Percentiles rank a stretch among this genome's conserved stretches.
phyloP scores from a whole-genome alignment of 2,113 vertebrate species.

The Xenus cinereus region DNA sequence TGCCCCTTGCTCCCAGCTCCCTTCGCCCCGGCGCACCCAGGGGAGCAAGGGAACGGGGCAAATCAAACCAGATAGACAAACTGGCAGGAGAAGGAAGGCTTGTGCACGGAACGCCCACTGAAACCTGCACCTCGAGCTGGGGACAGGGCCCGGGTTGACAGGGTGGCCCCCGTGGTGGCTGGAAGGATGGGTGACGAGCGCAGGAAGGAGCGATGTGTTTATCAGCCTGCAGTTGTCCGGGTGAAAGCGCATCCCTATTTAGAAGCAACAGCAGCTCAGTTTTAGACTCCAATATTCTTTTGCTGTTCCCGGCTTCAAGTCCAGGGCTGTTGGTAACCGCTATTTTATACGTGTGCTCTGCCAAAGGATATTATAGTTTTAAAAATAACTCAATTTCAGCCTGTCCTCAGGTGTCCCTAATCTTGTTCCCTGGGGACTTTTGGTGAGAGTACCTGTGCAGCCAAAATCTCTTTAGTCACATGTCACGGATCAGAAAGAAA shows the following conservation, averaged over 20 bases:
- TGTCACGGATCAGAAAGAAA: background rate
- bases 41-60: background rate
- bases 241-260: background rate
- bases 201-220: background rate
- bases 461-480: background rate
- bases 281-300: background rate
- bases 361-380: background rate
- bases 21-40: background rate
- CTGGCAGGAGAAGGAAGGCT: background rate
- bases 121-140: background rate
- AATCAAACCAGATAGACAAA: background rate
- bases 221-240: background rate
- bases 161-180: fast-evolving
- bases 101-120: fast-evolving
- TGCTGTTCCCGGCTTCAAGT: background rate
- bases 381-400: background rate
- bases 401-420: background rate
- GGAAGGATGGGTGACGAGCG: background rate
- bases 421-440: background rate
- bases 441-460: background rate
- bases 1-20: fast-evolving
- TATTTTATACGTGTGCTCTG: background rate
- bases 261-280: background rate
- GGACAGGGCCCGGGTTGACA: background rate
- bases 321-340: background rate